Base-by-base conservation (phyloP, 1,140 invertebrate genomes). In the Cherax quadricarinatus region DNA sequence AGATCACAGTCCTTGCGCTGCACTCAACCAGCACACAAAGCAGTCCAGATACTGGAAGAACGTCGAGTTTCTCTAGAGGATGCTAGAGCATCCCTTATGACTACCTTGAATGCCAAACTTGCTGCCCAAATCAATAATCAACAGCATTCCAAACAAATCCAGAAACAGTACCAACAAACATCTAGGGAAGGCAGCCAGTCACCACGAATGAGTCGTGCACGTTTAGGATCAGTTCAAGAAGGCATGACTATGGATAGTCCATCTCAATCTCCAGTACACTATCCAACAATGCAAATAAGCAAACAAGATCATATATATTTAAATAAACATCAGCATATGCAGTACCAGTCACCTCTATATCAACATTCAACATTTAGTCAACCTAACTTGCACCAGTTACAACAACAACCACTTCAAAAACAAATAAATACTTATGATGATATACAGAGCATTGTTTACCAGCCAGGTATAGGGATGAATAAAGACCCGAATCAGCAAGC, bases 41-140 rank as follows among this genome's bases (percentile, higher is more conserved):
- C 92, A 79, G 93, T 86, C n/a, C 93, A 89, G 48, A 92, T 78
- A 48, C 81, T 51, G 79, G 92, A 91, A 87, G 80, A 91, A 57
- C 93, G 88, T 73, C 87, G 86, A 24, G 80, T 79, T 78, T 91
- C 75, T 24, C 80, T 91, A 78, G 92, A 93, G 85, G 88, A 93
- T 92, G 89, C 90, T 60, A 91, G 93, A 66, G 94, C 94, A 66
- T 94, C 88, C 30, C 80, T 95, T 10, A 97, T 97, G 94, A 97
- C 97, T 2, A 96, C 96, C 12, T 94, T 97, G 18, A 97, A 97
- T 94, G 97, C 97, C 5, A 97, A 97, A 94, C 95, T 97, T 24
- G 93, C 93, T 57, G 53, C 84, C 57, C 86, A 93, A 48, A 79
- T 90, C 7, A 81, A 48, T 60, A 57, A 75, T 75, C 93, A 91